phyloP scores from a whole-genome alignment of 2,113 vertebrate species.

The Hiodon alosoides region DNA sequence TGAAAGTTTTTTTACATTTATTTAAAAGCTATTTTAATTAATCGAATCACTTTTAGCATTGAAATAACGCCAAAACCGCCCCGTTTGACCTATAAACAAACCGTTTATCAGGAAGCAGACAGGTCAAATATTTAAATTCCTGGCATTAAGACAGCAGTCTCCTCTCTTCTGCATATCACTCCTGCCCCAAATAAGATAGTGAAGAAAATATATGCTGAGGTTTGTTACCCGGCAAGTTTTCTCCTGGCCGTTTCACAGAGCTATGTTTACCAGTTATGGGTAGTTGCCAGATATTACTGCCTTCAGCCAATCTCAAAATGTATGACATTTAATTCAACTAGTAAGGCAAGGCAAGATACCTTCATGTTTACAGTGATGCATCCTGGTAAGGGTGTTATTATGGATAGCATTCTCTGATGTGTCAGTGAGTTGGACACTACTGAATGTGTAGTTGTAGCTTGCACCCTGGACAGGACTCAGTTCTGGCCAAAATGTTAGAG shows the following conservation, averaged over 20 bases:
- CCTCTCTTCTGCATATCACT: slow-evolving; percentile 8
- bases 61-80: background rate
- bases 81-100: background rate
- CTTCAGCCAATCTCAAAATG: too few species aligned
- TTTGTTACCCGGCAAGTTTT: background rate
- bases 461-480: too few species aligned
- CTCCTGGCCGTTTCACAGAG: background rate
- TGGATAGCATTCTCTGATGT: too few species aligned
- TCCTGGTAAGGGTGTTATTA: too few species aligned
- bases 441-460: too few species aligned
- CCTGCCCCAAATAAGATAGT: slow-evolving; percentile 25
- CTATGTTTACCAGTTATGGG: background rate
- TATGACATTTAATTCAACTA: too few species aligned
- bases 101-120: background rate
- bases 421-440: too few species aligned
- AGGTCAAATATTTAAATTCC: background rate
- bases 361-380: too few species aligned
- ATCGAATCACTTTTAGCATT: background rate
- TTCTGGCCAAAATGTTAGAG: too few species aligned
- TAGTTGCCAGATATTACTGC: background rate
- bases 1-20: background rate
- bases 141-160: slow-evolving; percentile 1
- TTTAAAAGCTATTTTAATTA: background rate
- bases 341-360: too few species aligned
- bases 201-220: slow-evolving; percentile 15